Base-by-base conservation (phyloP, 2,888 invertebrate species). In the Meliscaeva auricollis region DNA sequence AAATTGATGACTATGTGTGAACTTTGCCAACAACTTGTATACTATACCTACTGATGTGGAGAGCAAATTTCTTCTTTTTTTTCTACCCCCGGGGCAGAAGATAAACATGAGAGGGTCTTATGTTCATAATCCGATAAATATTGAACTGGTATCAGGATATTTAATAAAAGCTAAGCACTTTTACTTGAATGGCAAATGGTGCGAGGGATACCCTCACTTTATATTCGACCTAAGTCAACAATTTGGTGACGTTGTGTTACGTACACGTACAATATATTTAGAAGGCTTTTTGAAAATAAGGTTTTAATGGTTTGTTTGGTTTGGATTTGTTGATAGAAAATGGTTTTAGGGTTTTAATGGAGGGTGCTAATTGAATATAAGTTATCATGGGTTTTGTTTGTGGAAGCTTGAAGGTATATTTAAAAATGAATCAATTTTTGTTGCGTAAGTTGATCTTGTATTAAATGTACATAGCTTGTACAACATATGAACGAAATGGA, bases 1-100 rank as follows among this genome's bases (percentile, higher is more conserved):
- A 81, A 77, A 85, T 76, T 85, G 85, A 85, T 85, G 81, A 85
- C 85, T 73, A 81, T 77, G 81, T 77, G 81, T 81, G 80, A 76
- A 76, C 48, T 60, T 73, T 48, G 38, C 66, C 30, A 22, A 22
- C 11, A 44, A 20, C 66, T 44, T 44, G 26, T 6, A 72, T n/a
- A n/a, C n/a, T n/a, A n/a, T n/a, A n/a, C n/a, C 11, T 69, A 48
- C 48, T 58, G 66, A 52, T 52, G 44, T 2, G 68, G 44, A 60
- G 41, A 73, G 44, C 5, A 64, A 68, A 60, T 54, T 69, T 58
- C 9, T 46, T 46, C 35, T 38, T 17, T 13, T n/a, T 68, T 38
- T 62, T 56, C 46, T 32, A 8, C 26, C 44, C 44, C 17, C 20
- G 30, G 73, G 73, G 46, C 52, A 35, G 54, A 64, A 69, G 73